These are phyloP conservation scores for Drosophila jambulina DNA, from an alignment of 1,140 invertebrate species.

Conservation along the genomic window DNA sequence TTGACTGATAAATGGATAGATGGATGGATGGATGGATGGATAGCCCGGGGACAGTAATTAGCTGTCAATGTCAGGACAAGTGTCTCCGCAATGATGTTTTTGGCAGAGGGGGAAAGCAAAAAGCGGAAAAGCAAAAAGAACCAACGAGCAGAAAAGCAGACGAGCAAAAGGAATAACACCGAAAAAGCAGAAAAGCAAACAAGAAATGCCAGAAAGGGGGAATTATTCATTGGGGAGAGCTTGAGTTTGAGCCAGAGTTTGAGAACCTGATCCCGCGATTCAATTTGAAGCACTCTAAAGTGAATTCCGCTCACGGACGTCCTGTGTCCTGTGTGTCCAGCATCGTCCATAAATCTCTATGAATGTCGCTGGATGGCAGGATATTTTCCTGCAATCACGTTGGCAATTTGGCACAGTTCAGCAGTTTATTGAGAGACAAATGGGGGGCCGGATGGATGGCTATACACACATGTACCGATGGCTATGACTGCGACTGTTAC, in stretches of 20 bases:
- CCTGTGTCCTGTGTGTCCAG: conserved; percentile 15
- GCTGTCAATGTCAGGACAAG: conserved; percentile 68
- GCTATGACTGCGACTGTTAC: conserved; percentile 9
- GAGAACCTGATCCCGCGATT: conserved; percentile 21
- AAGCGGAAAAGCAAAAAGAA: background rate
- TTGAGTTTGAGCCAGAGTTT: conserved; percentile 3
- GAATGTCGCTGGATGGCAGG: conserved; percentile 43
- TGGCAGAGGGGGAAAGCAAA: background rate
- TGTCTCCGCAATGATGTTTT: conserved; percentile 26
- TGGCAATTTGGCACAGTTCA: conserved; percentile 74
- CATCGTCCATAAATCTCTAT: conserved; percentile 57
- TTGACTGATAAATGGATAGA: conserved; percentile 33
- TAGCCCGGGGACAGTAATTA: conserved; percentile 61
- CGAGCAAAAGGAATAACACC: background rate
- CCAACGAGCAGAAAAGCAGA: background rate
- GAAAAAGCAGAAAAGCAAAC: conserved; percentile 1
- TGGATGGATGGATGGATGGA: conserved; percentile 12
- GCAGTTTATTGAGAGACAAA: conserved; percentile 61
- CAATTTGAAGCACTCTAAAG: conserved; percentile 47
- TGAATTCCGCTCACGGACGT: conserved; percentile 35
- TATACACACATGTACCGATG: background rate
- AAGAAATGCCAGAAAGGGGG: conserved; percentile 1
- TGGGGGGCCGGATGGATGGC: conserved; percentile 4
- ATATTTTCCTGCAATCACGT: conserved; percentile 71
- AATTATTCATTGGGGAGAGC: conserved; percentile 39